Base-by-base conservation (phyloP, 2,113 vertebrate genomes). In the Oxygymnocypris stewartii region DNA sequence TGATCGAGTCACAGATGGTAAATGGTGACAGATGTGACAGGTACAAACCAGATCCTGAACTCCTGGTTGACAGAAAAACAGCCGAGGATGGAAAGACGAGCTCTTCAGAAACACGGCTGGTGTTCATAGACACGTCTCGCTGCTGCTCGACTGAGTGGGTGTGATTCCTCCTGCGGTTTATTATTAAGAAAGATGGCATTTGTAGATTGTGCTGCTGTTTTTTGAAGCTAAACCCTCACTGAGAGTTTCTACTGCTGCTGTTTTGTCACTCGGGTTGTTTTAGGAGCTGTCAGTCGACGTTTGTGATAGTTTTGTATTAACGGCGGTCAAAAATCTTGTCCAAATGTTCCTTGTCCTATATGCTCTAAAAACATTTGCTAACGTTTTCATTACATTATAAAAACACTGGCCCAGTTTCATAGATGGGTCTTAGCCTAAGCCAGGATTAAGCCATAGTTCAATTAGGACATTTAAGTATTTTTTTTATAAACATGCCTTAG, bases 11-110 rank as follows among this genome's bases (percentile, higher is more conserved):
- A 57, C 84, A 74, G 23, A 82, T 74, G 31, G 78, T 61, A 49
- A 65, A 82, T 23, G 11, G 84, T 91, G 90, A 90, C 88, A 90
- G 86, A 90, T 91, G 86, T 90, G 89, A 92, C 87, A 90, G 86
- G 75, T 92, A 91, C 89, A 92, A 93, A 92, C 80, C 89, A 90
- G 89, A 77, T 69, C 81, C 88, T 73, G 69, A 84, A 10, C 81
- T 87, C 88, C 44, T n/a, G 85, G 85, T 88, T 90, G 85, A 84
- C 87, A 86, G 79, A 87, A 35, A 87, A 87, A 87, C 47, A 79
- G 49, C 49, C 14, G 76, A 79, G 49, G 31, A 54, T 16, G 7
- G 1, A 54, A 35, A 82, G 14, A 47, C 12, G 8, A 82, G 31
- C 28, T 59, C 31, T 11, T 54, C 18, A 40, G 77, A 77, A 51